These are phyloP conservation scores for Prietella phreatophila DNA, from an alignment of 2,113 vertebrate genomes.

Conservation along the genomic window DNA sequence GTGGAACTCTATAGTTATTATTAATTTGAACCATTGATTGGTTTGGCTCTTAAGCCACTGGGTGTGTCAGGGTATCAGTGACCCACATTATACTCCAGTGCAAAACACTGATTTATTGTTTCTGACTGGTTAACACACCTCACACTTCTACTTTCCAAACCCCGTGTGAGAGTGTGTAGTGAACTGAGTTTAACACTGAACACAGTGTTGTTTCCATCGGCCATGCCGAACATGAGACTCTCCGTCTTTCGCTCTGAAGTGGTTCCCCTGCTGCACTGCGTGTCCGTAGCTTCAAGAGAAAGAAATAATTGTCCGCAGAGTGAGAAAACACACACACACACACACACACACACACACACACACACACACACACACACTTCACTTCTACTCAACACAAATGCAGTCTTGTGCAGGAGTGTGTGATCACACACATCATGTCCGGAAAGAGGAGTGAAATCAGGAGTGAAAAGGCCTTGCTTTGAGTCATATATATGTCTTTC, in stretches of 20 bases:
- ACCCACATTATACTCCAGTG: too few species aligned
- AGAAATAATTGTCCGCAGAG: background rate
- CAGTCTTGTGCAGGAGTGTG: background rate
- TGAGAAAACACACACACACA: background rate
- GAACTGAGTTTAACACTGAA: background rate
- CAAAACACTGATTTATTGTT: too few species aligned
- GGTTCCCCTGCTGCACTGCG: background rate
- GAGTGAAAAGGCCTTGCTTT: background rate
- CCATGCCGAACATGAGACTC: background rate
- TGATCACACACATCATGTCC: background rate
- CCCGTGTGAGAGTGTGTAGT: background rate
- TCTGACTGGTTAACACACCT: background rate
- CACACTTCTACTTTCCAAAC: background rate
- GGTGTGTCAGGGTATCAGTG: too few species aligned
- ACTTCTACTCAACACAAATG: background rate
- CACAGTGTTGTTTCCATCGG: background rate
- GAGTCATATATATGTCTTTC: too few species aligned
- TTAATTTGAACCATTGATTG: too few species aligned
- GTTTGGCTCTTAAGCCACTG: too few species aligned
- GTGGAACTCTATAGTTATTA: too few species aligned
- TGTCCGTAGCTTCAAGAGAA: background rate
- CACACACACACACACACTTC: conserved; percentile 3
- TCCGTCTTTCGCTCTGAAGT: background rate
- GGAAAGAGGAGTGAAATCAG: too few species aligned
- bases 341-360: conserved; percentile 10